Base-by-base conservation (phyloP, 2,797 vertebrate species). In the Tolypeutes matacus region DNA sequence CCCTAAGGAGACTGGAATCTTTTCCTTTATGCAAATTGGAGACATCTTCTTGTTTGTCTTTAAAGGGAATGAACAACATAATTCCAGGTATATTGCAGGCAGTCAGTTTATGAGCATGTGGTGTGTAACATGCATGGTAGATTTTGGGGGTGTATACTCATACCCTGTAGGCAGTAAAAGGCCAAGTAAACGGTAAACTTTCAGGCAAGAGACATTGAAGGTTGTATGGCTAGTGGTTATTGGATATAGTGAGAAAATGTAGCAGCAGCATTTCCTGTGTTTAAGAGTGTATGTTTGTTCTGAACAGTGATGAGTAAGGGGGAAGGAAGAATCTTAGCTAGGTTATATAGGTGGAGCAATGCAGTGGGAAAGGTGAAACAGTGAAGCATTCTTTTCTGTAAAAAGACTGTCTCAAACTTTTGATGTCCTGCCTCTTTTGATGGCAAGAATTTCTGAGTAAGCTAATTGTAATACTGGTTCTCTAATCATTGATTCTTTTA, bases 91-190 rank as follows among this genome's bases (percentile, higher is more conserved):
- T 49, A 36, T 49, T 36, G 6, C 62, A 29, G 15, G 39, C 39
- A 39, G 39, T 3, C 39, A 64, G n/a, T 56, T 39, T 25, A 49
- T n/a, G 15, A 29, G 29, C 17, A n/a, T 12, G 25, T 60, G 36
- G 14, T 70, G 5, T 12, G 0, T 72, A n/a, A 31, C 49, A 31
- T 69, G 10, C 53, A 4, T 31, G 6, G 15, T 0, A 0, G 51
- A 2, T 25, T 29, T 1, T 29, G 14, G 4, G 5, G 13, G 7
- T 69, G 17, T 58, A 10, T 49, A 5, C 27, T 62, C 23, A 13
- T 81, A 17, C 14, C 67, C 21, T 6, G 2, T 18, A 91, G 10
- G 6, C 36, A 75, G 18, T 56, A 46, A 49, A 18, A 70, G 25
- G 11, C 3, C 21, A 69, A 46, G 13, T 51, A 34, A 83, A 89